Percentiles rank a stretch among this genome's conserved stretches.
Conservation (phyloP, 2,797 vertebrate genomes). For the Bovichtus variegatus region DNA sequence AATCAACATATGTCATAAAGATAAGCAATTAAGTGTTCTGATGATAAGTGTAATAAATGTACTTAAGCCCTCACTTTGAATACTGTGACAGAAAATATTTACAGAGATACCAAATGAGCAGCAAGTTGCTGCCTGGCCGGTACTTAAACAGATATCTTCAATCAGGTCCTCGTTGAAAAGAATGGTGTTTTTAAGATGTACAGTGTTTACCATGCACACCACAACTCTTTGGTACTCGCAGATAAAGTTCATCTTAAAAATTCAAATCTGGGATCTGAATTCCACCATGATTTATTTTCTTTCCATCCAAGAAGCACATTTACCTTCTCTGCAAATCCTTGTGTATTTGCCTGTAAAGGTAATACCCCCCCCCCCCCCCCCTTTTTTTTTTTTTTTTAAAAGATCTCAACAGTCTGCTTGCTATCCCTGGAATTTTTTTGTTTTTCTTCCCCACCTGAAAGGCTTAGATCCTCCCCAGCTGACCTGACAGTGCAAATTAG, state of each 20-base stretch:
- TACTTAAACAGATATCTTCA: slow-evolving; percentile 56
- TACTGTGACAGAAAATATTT: slow-evolving; percentile 83
- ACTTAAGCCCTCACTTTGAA: slow-evolving; percentile 76
- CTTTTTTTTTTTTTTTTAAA: slow-evolving; percentile 7
- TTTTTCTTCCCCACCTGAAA: slow-evolving; percentile 3
- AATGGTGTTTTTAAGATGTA: slow-evolving; percentile 53
- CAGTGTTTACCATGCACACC: slow-evolving; percentile 49
- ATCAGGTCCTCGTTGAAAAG: slow-evolving; percentile 61
- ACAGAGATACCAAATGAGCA: slow-evolving; percentile 78
- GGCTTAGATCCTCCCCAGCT: slow-evolving; percentile 20
- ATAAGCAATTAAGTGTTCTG: slow-evolving; percentile 80
- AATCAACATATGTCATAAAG: slow-evolving; percentile 70
- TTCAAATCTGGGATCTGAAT: slow-evolving; percentile 41
- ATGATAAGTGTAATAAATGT: slow-evolving; percentile 78
- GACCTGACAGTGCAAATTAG: slow-evolving; percentile 32
- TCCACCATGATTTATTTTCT: slow-evolving; percentile 30
- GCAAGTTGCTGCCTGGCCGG: slow-evolving; percentile 55
- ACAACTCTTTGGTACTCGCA: slow-evolving; percentile 58
- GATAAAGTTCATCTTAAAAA: slow-evolving; percentile 11
- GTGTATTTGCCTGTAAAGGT: slow-evolving; percentile 42
- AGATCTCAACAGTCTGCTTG: neutral
- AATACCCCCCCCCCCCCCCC: neutral
- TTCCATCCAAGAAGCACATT: slow-evolving; percentile 24
- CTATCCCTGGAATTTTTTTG: neutral
- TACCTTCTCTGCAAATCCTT: slow-evolving; percentile 20